Base-by-base conservation (phyloP, 2,797 vertebrate genomes). In the Chaunax sp. region DNA sequence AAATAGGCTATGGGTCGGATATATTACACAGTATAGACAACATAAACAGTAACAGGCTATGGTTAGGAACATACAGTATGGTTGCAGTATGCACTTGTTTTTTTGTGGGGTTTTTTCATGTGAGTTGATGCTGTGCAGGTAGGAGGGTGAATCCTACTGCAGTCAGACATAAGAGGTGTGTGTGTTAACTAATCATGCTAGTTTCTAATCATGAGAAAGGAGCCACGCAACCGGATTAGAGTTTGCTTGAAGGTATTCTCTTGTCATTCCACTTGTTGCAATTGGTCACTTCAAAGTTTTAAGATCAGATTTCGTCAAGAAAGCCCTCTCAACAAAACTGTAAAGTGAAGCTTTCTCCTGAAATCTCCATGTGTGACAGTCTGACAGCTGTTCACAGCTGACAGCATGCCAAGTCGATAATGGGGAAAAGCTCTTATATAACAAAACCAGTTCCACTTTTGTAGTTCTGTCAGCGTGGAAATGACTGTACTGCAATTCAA, bases 181-280 rank as follows among this genome's bases (percentile, higher is more conserved):
- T 65, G 53, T 56, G 63, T 49, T 16, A 53, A 46, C 28, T 40
- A 15, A 46, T 13, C 43, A 12, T 57, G 60, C 35, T 64, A 11
- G n/a, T n/a, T n/a, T n/a, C n/a, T n/a, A 38, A 77, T 83, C 69
- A 73, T 49, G 77, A 72, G 76, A 65, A 70, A 58, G 33, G 23
- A 70, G 43, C 18, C 84, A 66, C 77, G 71, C 86, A 80, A 88
- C 82, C 51, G 50, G 37, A 44, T 89, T 84, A 77, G 58, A 72
- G 80, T 83, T 83, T 70, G 38, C 62, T 57, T 22, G 28, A 55
- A 73, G 62, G 64, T 35, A 57, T 82, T 70, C 40, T 57, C 37
- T 13, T 14, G 41, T 25, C 35, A 8, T 51, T 67, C 8, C 28
- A 58, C 59, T 60, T 55, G 23, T 44, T 49, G 25, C 28, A 14